These are phyloP conservation scores for Thaleichthys pacificus DNA, from an alignment of 2,797 vertebrate genomes.

Conservation along the genomic window DNA sequence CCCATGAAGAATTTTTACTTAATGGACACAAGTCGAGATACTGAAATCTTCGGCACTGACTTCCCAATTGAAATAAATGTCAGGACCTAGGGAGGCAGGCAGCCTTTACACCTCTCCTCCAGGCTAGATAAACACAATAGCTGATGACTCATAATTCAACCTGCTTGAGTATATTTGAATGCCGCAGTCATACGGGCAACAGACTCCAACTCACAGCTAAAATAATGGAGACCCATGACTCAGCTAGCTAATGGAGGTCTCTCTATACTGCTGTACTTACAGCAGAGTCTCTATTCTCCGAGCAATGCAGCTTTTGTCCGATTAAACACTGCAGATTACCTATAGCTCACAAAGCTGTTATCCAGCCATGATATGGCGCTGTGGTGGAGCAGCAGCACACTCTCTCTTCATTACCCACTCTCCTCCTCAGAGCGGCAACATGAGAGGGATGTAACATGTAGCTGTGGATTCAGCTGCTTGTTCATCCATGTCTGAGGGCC, in stretches of 20 bases:
- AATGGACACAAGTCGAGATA: not conserved
- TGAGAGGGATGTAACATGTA: slow-evolving; percentile 31
- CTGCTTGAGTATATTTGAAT: slow-evolving; percentile 36
- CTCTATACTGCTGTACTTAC: slow-evolving; percentile 3
- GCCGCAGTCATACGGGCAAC: slow-evolving; percentile 7
- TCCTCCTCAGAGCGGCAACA: not conserved
- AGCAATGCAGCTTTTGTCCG: slow-evolving; percentile 8
- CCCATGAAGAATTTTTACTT: not conserved
- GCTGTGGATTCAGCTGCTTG: slow-evolving; percentile 32
- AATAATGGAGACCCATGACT: slow-evolving; percentile 15
- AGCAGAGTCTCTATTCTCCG: not conserved
- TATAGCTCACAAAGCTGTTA: not conserved
- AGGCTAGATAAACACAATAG: slow-evolving; percentile 3
- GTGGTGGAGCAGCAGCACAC: not conserved
- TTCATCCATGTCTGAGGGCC: slow-evolving; percentile 29
- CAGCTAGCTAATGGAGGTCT: slow-evolving; percentile 21
- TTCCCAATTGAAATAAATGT: not conserved
- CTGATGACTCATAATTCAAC: slow-evolving; percentile 22
- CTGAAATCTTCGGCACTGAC: not conserved
- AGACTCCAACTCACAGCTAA: slow-evolving; percentile 11
- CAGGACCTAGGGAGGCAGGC: not conserved
- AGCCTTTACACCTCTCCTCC: not conserved
- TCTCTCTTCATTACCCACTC: slow-evolving; percentile 13
- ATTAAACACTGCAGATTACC: not conserved
- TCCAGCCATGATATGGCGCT: not conserved